A percentile compares a stretch with the other conserved stretches of the same genome.
Conservation (phyloP, 2,888 invertebrate species). For the Cetonia aurata region DNA sequence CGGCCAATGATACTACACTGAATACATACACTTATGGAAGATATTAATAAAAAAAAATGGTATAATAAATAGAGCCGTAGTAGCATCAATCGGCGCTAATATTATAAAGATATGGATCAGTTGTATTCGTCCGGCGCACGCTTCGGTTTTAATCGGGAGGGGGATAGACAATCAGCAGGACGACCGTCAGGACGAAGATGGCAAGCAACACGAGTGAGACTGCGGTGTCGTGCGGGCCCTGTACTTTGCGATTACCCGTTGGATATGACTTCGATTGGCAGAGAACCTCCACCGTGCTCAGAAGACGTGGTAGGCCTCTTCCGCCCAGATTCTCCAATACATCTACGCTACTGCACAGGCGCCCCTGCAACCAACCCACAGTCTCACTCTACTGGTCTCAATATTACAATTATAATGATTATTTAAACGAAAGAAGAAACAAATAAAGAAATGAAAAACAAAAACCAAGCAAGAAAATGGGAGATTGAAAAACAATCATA, state of each 20-base stretch:
- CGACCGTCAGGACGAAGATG: constrained; percentile 66
- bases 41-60: constrained; percentile 1
- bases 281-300: constrained; percentile 63
- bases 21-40: neutral
- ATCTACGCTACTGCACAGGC: constrained; percentile 71
- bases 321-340: constrained; percentile 67
- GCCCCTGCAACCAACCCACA: constrained; percentile 71
- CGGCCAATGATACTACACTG: constrained; percentile 10
- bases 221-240: constrained; percentile 66
- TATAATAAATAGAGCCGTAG: neutral
- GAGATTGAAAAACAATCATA: neutral
- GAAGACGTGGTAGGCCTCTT: constrained; percentile 64
- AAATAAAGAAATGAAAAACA: constrained; percentile 18
- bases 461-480: neutral
- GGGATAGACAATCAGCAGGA: constrained; percentile 67
- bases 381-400: constrained; percentile 62
- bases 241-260: constrained; percentile 41
- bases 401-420: constrained; percentile 26
- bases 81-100: neutral
- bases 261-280: constrained; percentile 58
- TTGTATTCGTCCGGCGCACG: neutral
- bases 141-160: constrained; percentile 64
- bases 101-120: constrained; percentile 22
- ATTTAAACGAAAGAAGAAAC: constrained; percentile 15
- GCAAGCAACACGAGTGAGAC: constrained; percentile 68